A percentile compares a stretch with the other conserved stretches of the same genome.
Evolutionary conservation across 1,140 invertebrate species (phyloP).

Genomic region (Caenorhabditis brenneri): DNA sequence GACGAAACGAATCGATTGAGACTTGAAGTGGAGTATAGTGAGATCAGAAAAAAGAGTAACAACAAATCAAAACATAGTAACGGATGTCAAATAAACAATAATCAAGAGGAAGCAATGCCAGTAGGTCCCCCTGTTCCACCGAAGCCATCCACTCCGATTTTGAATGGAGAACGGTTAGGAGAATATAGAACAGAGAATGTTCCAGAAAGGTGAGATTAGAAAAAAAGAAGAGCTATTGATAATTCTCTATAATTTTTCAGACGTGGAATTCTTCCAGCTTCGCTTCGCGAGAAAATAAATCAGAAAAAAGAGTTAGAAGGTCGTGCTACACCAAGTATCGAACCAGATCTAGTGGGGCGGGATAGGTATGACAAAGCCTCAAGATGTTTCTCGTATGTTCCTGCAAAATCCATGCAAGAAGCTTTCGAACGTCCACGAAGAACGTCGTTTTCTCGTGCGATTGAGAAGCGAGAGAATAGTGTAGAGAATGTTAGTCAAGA

Average conservation of each 20-base stretch:
- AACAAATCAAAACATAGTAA: background rate
- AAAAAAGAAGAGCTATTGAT: background rate
- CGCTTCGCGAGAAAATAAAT: constrained; percentile 48
- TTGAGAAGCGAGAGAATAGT: constrained; percentile 47
- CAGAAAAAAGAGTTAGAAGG: background rate
- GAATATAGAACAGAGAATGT: background rate
- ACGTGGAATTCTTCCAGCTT: constrained; percentile 63
- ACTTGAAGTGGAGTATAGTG: constrained; percentile 42
- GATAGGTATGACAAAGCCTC: constrained; percentile 69
- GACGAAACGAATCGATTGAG: constrained; percentile 37
- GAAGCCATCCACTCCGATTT: constrained; percentile 57
- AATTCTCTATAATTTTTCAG: constrained; percentile 10
- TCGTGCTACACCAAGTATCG: constrained; percentile 58
- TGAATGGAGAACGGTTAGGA: constrained; percentile 48
- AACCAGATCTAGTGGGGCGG: constrained; percentile 69
- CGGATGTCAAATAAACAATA: constrained; percentile 31
- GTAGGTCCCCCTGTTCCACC: constrained; percentile 65
- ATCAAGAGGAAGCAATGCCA: constrained; percentile 30
- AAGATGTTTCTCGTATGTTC: constrained; percentile 70
- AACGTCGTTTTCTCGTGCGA: constrained; percentile 39
- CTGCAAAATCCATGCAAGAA: constrained; percentile 69
- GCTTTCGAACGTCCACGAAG: constrained; percentile 50
- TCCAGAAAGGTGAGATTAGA: background rate
- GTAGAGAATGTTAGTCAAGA: constrained; percentile 51
- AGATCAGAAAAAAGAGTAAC: background rate